These are phyloP conservation scores for Molossus molossus DNA, from an alignment of 2,797 vertebrate genomes.

Conservation along the genomic window DNA sequence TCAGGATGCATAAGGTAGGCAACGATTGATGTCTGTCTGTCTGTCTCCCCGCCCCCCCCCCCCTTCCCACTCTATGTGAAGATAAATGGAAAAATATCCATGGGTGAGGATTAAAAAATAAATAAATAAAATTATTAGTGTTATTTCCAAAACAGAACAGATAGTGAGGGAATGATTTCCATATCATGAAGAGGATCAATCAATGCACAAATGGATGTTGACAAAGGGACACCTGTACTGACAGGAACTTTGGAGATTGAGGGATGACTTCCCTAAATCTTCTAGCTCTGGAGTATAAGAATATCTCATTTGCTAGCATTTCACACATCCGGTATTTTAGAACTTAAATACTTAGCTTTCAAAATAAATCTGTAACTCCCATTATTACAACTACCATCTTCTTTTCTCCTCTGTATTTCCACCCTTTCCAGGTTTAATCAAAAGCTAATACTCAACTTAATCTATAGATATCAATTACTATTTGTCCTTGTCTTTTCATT, in stretches of 20 bases:
- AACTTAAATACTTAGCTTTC: neutral
- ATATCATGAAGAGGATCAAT: neutral
- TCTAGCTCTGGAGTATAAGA: conserved; percentile 1
- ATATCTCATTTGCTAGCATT: neutral
- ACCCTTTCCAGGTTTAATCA: conserved; percentile 4
- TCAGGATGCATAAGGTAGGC: too few relatives aligned
- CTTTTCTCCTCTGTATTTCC: neutral
- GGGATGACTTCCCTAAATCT: neutral
- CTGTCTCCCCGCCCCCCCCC: too few relatives aligned
- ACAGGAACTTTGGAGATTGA: neutral
- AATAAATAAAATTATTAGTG: neutral
- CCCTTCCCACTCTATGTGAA: too few relatives aligned
- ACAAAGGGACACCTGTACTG: neutral
- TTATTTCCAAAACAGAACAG: conserved; percentile 4
- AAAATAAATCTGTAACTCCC: conserved; percentile 44
- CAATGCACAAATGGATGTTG: neutral
- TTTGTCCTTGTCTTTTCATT: conserved; percentile 23
- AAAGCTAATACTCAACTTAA: conserved; percentile 26
- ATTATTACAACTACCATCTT: neutral
- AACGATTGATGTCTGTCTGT: too few relatives aligned
- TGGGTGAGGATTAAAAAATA: too few relatives aligned
- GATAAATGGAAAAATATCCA: too few relatives aligned
- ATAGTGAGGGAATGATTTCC: neutral
- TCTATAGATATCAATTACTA: neutral
- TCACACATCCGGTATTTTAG: neutral